Conservation (phyloP, 2,888 invertebrate species). For the Ypsolopha scabrella region DNA sequence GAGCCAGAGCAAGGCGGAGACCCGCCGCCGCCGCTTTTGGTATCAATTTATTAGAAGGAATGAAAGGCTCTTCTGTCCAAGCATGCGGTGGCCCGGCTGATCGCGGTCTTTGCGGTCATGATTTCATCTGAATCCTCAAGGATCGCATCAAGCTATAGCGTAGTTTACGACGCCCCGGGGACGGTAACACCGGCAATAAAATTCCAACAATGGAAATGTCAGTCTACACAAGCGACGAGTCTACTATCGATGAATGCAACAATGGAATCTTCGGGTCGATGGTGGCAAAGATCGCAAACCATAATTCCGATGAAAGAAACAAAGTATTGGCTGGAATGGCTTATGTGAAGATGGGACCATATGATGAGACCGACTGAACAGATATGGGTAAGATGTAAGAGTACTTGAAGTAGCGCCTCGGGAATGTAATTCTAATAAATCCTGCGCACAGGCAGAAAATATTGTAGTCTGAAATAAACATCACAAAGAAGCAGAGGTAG, state of each 20-base stretch:
- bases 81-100: conserved; percentile 52
- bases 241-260: conserved; percentile 63
- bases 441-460: background rate
- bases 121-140: conserved; percentile 47
- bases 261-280: conserved; percentile 60
- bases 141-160: conserved; percentile 54
- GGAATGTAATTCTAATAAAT: conserved; percentile 4
- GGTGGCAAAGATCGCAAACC: conserved; percentile 59
- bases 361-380: conserved; percentile 9
- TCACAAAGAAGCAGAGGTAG: background rate
- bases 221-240: conserved; percentile 52
- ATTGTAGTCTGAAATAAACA: background rate
- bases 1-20: conserved; percentile 8
- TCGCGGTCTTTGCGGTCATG: conserved; percentile 49
- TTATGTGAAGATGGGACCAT: conserved; percentile 8
- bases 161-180: conserved; percentile 60
- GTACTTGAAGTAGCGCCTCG: background rate
- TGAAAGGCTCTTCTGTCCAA: conserved; percentile 35
- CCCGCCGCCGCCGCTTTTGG: conserved; percentile 23
- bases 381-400: background rate
- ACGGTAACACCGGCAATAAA: conserved; percentile 68
- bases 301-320: conserved; percentile 34
- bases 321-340: background rate
- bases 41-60: conserved; percentile 70
- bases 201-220: conserved; percentile 66